A percentile compares a stretch with the other conserved stretches of the same genome.
phyloP scores from a whole-genome alignment of 2,113 vertebrate species.

The Serinus canaria region DNA sequence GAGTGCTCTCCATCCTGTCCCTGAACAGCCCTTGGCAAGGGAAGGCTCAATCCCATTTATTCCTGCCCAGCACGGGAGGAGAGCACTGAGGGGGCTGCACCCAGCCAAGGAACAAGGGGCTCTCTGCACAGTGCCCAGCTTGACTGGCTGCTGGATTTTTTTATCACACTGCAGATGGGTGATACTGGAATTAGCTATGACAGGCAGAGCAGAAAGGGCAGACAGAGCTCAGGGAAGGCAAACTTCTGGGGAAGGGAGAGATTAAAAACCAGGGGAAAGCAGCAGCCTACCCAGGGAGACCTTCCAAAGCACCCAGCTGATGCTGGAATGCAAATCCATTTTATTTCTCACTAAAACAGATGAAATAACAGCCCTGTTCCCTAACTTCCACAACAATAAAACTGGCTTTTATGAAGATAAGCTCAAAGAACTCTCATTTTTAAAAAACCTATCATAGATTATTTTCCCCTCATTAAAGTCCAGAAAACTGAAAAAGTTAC shows the following conservation, averaged over 20 bases:
- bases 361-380: neutral
- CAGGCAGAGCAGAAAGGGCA: constrained; percentile 19
- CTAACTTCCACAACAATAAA: neutral
- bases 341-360: neutral
- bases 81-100: rapidly evolving
- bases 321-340: neutral
- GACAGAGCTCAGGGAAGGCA: neutral
- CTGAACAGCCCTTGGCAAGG: neutral
- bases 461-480: neutral
- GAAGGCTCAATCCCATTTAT: neutral
- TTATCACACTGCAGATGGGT: neutral
- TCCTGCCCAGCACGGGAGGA: neutral
- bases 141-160: neutral
- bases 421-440: neutral
- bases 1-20: neutral
- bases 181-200: neutral
- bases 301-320: constrained; percentile 15
- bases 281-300: neutral
- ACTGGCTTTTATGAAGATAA: neutral
- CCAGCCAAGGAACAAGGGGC: neutral
- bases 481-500: neutral
- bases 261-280: constrained; percentile 14
- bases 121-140: neutral
- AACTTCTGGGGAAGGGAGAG: neutral
- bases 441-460: neutral